Conservation (phyloP, 2,113 vertebrate genomes). For the Carettochelys insculpta region DNA sequence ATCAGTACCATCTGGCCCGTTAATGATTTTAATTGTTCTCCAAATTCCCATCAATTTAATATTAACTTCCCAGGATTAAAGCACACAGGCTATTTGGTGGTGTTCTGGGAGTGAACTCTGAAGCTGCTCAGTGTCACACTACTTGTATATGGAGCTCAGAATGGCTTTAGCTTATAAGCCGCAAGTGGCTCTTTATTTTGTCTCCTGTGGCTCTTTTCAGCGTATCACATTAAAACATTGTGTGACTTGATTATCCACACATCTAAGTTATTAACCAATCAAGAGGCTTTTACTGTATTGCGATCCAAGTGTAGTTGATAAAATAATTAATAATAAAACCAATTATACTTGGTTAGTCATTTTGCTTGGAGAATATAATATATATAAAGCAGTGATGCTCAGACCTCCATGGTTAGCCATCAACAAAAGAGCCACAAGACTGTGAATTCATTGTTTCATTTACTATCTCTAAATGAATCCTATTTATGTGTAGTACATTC, state of each 20-base stretch:
- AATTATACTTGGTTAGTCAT: neutral
- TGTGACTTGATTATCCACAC: neutral
- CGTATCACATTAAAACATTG: neutral
- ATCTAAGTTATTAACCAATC: neutral
- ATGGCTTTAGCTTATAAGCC: neutral
- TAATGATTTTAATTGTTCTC: neutral
- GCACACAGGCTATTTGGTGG: neutral
- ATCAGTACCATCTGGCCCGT: fast-evolving
- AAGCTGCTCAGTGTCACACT: neutral
- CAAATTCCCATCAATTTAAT: neutral
- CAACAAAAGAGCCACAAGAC: no score
- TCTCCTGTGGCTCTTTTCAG: neutral
- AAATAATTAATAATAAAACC: no score
- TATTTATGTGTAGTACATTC: no score
- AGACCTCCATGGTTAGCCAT: no score
- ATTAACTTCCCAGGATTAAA: neutral
- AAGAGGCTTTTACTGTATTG: neutral
- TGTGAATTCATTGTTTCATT: no score
- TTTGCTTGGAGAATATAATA: neutral
- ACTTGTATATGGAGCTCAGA: neutral
- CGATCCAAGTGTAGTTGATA: neutral
- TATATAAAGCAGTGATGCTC: no score
- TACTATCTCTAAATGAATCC: no score
- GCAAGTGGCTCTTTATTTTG: neutral
- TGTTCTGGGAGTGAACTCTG: neutral